These are phyloP conservation scores for Ochropleura leucogaster DNA, from an alignment of 2,888 invertebrate genomes.

Conservation along the genomic window DNA sequence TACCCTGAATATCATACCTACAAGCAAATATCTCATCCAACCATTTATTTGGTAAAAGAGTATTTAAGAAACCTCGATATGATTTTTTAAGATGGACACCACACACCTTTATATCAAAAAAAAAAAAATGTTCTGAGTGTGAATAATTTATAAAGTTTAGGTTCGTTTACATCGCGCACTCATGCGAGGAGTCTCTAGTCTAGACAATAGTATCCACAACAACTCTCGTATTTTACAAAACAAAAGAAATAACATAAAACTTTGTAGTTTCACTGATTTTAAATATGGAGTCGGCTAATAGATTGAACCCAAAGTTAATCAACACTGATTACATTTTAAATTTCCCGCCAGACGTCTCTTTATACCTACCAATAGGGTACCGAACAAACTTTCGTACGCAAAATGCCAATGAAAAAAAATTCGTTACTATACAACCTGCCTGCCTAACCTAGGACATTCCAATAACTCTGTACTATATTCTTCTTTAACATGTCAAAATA, in stretches of 20 bases:
- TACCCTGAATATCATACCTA: no score
- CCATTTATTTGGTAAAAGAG: no score
- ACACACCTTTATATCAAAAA: no score
- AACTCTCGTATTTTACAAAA: no score
- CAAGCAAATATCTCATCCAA: no score
- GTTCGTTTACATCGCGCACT: no score
- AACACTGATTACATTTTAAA: background rate
- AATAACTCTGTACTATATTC: conserved; percentile 9
- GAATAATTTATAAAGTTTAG: no score
- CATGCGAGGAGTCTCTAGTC: no score
- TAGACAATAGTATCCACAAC: no score
- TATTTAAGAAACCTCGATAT: no score
- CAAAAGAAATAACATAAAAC: background rate
- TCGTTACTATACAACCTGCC: conserved; percentile 38
- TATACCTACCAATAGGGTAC: background rate
- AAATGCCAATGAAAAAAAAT: conserved; percentile 41
- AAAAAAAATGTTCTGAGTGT: no score
- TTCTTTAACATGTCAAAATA: background rate
- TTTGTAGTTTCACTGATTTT: background rate
- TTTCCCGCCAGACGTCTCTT: background rate
- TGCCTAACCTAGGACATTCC: conserved; percentile 46
- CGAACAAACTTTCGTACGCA: conserved; percentile 12
- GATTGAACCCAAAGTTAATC: background rate
- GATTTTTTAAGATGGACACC: no score
- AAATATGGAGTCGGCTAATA: background rate